phyloP scores from a whole-genome alignment of 2,113 vertebrate species.

The Thamnophis sirtalis region DNA sequence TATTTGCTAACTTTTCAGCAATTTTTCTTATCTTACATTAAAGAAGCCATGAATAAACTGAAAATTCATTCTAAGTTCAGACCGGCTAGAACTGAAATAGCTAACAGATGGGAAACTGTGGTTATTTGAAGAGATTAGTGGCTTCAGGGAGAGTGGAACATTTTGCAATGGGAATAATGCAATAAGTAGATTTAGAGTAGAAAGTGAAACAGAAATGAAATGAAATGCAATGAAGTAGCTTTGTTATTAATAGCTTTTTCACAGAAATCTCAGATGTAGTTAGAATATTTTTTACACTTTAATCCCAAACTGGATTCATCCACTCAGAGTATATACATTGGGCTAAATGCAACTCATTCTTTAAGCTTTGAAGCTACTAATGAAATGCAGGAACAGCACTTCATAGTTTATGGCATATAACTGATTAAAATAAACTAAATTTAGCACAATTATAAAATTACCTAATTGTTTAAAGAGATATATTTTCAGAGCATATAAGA shows the following conservation, averaged over 20 bases:
- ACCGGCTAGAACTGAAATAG: neutral
- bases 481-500: neutral
- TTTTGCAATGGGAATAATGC: neutral
- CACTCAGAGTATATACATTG: neutral
- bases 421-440: neutral
- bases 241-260: neutral
- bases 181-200: neutral
- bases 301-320: neutral
- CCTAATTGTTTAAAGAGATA: neutral
- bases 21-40: neutral
- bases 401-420: neutral
- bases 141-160: neutral
- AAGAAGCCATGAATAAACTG: neutral
- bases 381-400: neutral
- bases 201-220: neutral
- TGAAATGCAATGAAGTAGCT: neutral
- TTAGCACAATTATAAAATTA: neutral
- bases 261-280: neutral
- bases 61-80: neutral
- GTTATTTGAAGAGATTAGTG: neutral
- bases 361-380: neutral
- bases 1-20: neutral
- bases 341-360: neutral
- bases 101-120: neutral
- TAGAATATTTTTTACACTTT: neutral